Conservation (phyloP, 1,140 invertebrate species). For the Anastatus disparis region DNA sequence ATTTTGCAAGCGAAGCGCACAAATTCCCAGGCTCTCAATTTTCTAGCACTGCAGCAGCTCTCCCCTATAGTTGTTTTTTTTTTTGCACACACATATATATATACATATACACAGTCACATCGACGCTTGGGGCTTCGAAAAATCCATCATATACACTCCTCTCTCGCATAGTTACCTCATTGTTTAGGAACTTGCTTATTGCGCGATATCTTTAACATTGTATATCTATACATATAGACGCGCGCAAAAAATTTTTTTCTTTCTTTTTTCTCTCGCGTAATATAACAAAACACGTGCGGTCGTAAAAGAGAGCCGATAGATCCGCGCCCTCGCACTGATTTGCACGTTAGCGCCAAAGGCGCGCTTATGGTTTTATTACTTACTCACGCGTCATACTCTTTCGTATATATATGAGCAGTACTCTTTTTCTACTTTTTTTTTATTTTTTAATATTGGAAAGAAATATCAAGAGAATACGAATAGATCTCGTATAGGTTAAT, state of each 20-base stretch:
- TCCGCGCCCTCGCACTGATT: conserved; percentile 12
- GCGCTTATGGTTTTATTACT: conserved; percentile 35
- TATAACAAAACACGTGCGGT: conserved; percentile 14
- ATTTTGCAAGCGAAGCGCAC: too few relatives aligned
- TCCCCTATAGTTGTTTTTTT: neutral
- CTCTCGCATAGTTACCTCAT: neutral
- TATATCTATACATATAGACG: too few relatives aligned
- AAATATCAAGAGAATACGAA: neutral
- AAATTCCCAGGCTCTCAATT: conserved; percentile 14
- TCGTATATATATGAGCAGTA: too few relatives aligned
- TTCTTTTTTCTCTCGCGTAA: too few relatives aligned
- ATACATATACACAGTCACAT: neutral
- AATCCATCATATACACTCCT: neutral
- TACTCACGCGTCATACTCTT: conserved; percentile 36
- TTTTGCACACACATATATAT: too few relatives aligned
- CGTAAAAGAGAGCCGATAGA: conserved; percentile 19
- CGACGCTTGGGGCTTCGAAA: conserved; percentile 16
- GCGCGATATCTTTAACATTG: too few relatives aligned
- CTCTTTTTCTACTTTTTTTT: too few relatives aligned
- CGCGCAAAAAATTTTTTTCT: neutral
- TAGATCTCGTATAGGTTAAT: too few relatives aligned
- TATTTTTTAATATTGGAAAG: too few relatives aligned
- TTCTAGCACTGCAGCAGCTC: neutral
- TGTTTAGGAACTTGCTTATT: too few relatives aligned
- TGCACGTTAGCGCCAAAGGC: conserved; percentile 22